These are phyloP conservation scores for Brachyistius frenatus DNA, from an alignment of 2,113 vertebrate species.

Conservation along the genomic window DNA sequence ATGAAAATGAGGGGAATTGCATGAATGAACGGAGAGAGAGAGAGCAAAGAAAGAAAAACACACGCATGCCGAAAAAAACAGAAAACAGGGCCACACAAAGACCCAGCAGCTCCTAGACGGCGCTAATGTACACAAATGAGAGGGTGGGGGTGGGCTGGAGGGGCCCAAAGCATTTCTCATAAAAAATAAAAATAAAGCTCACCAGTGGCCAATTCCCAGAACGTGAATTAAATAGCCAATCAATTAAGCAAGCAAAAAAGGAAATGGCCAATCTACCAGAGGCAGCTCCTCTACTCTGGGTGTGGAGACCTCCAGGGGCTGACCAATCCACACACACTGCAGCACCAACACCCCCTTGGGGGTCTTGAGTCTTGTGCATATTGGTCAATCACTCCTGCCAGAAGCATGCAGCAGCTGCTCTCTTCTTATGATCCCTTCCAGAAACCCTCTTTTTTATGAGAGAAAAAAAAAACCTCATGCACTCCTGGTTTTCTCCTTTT, in stretches of 20 bases:
- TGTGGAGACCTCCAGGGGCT: slow-evolving; percentile 47
- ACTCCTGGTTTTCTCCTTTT: slow-evolving; percentile 44
- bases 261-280: slow-evolving; percentile 51
- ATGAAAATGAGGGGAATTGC: slow-evolving; percentile 16
- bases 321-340: slow-evolving; percentile 65
- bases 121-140: not conserved
- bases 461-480: slow-evolving; percentile 10
- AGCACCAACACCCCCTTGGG: slow-evolving; percentile 47
- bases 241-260: slow-evolving; percentile 68
- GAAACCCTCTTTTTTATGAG: slow-evolving; percentile 11
- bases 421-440: slow-evolving; percentile 14
- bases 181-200: slow-evolving; percentile 50
- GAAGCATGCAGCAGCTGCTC: slow-evolving; percentile 32
- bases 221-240: slow-evolving; percentile 69
- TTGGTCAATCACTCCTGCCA: slow-evolving; percentile 38
- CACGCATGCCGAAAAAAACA: slow-evolving; percentile 2
- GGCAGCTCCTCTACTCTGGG: slow-evolving; percentile 59
- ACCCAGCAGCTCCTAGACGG: slow-evolving; percentile 28
- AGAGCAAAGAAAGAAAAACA: slow-evolving; percentile 2
- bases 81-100: not conserved
- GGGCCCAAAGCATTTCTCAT: slow-evolving; percentile 15
- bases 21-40: slow-evolving; percentile 55
- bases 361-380: slow-evolving; percentile 48
- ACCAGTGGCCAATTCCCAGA: slow-evolving; percentile 63
- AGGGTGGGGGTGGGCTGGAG: too few species aligned